phyloP scores from a whole-genome alignment of 1,140 invertebrate species.

The Trichonephila inaurata region DNA sequence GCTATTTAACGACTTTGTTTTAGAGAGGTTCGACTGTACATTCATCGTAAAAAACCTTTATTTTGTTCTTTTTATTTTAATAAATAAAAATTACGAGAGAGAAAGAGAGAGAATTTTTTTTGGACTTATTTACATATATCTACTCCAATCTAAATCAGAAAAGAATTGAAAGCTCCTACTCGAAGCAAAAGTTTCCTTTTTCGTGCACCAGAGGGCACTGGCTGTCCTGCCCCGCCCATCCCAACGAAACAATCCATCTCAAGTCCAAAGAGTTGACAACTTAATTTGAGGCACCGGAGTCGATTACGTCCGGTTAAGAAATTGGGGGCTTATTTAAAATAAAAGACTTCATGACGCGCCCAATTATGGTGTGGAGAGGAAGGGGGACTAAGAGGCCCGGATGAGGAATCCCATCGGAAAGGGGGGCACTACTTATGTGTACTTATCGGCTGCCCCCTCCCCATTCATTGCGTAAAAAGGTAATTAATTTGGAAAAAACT shows the following conservation, averaged over 20 bases:
- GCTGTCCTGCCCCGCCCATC: constrained; percentile 6
- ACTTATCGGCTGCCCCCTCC: background rate
- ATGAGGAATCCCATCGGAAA: constrained; percentile 17
- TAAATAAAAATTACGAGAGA: too few relatives aligned
- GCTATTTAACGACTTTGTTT: too few relatives aligned
- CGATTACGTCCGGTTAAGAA: constrained; percentile 55
- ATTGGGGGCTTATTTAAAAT: constrained; percentile 64
- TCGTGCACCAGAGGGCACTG: constrained; percentile 21
- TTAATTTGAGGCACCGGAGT: constrained; percentile 53
- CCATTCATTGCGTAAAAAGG: constrained; percentile 32
- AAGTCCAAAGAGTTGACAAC: constrained; percentile 32
- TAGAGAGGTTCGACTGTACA: too few relatives aligned
- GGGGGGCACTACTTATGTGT: constrained; percentile 28
- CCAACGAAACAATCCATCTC: constrained; percentile 38
- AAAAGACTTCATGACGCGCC: constrained; percentile 32
- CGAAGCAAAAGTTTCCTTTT: background rate
- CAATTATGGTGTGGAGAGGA: background rate
- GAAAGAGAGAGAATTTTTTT: too few relatives aligned
- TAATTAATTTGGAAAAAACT: constrained; percentile 49
- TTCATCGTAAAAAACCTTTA: too few relatives aligned
- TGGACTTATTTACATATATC: too few relatives aligned
- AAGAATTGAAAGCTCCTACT: background rate
- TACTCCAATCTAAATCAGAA: too few relatives aligned
- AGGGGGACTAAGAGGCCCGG: background rate
- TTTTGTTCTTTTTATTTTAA: too few relatives aligned